Conservation (phyloP, 2,797 vertebrate genomes). For the Sciurus carolinensis region DNA sequence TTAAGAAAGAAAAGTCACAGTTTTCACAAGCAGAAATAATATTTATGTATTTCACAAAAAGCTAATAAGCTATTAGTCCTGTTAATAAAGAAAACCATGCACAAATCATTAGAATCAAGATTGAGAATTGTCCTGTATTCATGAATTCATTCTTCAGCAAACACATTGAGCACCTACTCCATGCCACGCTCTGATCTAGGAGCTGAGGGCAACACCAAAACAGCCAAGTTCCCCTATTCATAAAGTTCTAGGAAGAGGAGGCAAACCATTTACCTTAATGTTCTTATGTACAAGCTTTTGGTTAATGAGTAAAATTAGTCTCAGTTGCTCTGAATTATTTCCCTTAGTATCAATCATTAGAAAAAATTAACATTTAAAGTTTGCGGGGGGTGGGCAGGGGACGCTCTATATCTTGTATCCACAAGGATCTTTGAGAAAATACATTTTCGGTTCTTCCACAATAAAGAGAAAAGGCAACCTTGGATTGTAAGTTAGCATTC, state of each 20-base stretch:
- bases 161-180: slow-evolving; percentile 35
- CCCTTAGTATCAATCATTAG: neutral
- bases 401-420: neutral
- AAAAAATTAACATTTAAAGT: slow-evolving; percentile 56
- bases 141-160: neutral
- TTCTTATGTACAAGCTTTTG: slow-evolving; percentile 13
- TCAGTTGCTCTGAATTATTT: slow-evolving; percentile 34
- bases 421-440: slow-evolving; percentile 17
- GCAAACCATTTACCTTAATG: neutral
- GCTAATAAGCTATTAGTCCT: neutral
- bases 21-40: slow-evolving; percentile 15
- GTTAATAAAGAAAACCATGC: neutral
- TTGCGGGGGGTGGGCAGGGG: too few relatives aligned
- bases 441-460: neutral
- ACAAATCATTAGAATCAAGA: neutral
- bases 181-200: neutral
- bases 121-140: neutral
- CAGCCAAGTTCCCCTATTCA: neutral
- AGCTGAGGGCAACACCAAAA: neutral
- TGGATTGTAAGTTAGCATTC: slow-evolving; percentile 14
- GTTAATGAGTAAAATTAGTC: slow-evolving; percentile 52
- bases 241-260: neutral
- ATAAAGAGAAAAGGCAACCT: slow-evolving; percentile 24
- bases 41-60: neutral
- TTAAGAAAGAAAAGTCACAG: neutral